Conservation (phyloP, 2,113 vertebrate genomes). For the Platysternon megacephalum region DNA sequence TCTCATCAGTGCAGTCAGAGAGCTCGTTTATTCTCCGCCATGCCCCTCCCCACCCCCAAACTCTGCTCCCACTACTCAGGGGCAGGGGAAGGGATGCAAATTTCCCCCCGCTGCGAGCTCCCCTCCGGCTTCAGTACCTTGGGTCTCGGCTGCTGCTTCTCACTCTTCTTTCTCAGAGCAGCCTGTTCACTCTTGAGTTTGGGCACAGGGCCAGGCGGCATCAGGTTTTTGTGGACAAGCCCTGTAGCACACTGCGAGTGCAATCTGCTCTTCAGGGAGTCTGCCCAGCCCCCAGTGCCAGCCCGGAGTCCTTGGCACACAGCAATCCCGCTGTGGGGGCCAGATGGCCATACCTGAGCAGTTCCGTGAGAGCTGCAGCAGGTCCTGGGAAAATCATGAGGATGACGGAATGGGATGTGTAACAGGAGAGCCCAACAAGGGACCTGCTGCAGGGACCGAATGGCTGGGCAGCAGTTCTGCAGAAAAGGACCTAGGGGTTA, state of each 20-base stretch:
- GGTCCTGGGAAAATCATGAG: constrained; percentile 1
- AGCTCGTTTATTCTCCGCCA: not conserved
- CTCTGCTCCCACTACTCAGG: not conserved
- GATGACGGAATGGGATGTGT: not conserved
- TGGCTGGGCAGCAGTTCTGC: no score
- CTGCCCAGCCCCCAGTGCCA: constrained; percentile 17
- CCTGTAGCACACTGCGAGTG: not conserved
- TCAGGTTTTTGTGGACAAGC: not conserved
- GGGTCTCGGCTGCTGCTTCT: not conserved
- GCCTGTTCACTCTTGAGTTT: not conserved
- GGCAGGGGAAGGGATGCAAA: not conserved
- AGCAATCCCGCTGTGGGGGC: not conserved
- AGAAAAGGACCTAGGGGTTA: no score
- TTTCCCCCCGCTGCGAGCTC: fast-evolving
- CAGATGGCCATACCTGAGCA: not conserved
- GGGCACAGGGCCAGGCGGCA: not conserved
- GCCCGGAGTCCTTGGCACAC: constrained; percentile 34
- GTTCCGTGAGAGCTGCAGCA: not conserved
- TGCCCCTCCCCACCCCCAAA: not conserved
- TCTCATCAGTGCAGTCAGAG: not conserved
- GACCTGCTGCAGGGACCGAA: no score
- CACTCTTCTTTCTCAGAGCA: not conserved
- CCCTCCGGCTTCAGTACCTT: not conserved
- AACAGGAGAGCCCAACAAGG: not conserved
- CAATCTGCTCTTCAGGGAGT: constrained; percentile 43